These are phyloP conservation scores for Falco cherrug DNA, from an alignment of 2,797 vertebrate genomes.

Conservation along the genomic window DNA sequence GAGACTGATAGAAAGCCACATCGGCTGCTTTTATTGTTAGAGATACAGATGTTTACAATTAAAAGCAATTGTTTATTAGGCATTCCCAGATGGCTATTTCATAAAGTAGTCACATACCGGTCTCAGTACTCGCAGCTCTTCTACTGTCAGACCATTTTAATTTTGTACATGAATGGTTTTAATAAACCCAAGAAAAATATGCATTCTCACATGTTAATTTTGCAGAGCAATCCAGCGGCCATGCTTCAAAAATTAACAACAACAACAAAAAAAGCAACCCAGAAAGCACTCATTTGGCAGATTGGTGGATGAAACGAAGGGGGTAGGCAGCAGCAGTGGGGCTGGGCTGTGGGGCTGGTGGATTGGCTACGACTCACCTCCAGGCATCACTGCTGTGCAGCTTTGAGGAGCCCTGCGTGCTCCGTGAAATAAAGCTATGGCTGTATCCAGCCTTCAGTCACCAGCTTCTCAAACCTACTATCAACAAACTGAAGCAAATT, in stretches of 20 bases:
- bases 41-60: conserved; percentile 18
- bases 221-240: neutral
- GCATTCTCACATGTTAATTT: neutral
- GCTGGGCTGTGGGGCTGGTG: neutral
- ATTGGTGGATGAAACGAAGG: neutral
- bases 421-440: neutral
- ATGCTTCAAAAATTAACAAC: neutral
- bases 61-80: conserved; percentile 1
- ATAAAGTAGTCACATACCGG: neutral
- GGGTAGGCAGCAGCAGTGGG: neutral
- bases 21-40: neutral
- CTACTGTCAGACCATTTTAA: neutral
- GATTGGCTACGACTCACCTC: neutral
- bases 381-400: neutral
- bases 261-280: neutral
- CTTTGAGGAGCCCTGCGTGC: fast-evolving
- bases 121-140: neutral
- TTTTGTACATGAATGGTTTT: neutral
- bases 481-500: neutral
- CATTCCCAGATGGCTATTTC: neutral
- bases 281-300: neutral
- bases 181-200: neutral
- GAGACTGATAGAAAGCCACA: neutral
- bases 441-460: fast-evolving
- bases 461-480: neutral